Conservation (phyloP, 2,113 vertebrate genomes). For the Pseudorhombus dupliciocellatus region DNA sequence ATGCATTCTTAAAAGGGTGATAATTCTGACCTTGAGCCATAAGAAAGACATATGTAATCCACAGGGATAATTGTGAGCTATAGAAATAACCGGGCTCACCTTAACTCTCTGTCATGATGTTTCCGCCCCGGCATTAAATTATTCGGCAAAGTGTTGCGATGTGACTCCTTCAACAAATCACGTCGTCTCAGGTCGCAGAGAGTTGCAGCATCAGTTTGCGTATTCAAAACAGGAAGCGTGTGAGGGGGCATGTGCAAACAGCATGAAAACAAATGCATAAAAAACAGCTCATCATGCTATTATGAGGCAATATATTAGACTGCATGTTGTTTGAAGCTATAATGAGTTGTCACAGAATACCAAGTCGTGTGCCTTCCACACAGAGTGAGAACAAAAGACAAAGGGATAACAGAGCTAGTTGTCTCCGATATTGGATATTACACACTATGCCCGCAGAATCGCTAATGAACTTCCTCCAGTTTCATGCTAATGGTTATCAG, state of each 20-base stretch:
- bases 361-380: conserved; percentile 62
- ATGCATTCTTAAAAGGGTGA: neutral
- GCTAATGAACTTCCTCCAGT: conserved; percentile 79
- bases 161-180: conserved; percentile 16
- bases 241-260: conserved; percentile 30
- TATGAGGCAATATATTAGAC: conserved; percentile 54
- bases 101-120: conserved; percentile 1
- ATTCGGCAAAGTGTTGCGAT: conserved; percentile 34
- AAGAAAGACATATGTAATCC: conserved; percentile 1
- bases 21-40: conserved; percentile 22
- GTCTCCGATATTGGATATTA: conserved; percentile 79
- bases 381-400: conserved; percentile 68
- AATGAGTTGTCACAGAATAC: conserved; percentile 77
- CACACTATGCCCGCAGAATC: conserved; percentile 69
- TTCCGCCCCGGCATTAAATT: neutral
- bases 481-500: conserved; percentile 79
- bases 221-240: conserved; percentile 1
- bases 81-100: conserved; percentile 15
- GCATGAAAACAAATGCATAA: conserved; percentile 40
- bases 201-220: conserved; percentile 13
- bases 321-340: conserved; percentile 60
- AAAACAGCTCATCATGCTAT: conserved; percentile 51
- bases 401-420: conserved; percentile 66
- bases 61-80: conserved; percentile 17
- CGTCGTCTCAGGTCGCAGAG: conserved; percentile 19